Evolutionary conservation across 2,113 vertebrate genomes (phyloP).

Genomic region (Neogale vison): DNA sequence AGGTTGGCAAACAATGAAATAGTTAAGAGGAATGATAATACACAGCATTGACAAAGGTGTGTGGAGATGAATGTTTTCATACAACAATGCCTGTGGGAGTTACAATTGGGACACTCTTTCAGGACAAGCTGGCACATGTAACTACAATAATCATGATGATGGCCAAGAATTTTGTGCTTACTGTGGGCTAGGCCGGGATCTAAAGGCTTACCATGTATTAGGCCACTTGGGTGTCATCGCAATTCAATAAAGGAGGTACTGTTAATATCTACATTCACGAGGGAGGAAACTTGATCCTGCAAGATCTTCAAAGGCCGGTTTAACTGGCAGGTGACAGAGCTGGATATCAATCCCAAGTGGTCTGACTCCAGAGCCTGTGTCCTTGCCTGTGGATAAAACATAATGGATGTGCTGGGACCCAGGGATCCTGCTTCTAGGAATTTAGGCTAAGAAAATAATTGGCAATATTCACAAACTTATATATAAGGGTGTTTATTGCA

Average conservation of each 20-base stretch:
- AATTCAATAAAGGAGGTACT: background rate
- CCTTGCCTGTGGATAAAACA: background rate
- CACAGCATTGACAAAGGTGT: background rate
- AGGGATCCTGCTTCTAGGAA: conserved; percentile 23
- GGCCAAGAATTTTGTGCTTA: background rate
- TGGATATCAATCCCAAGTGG: background rate
- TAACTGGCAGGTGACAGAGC: background rate
- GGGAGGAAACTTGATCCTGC: background rate
- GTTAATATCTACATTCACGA: background rate
- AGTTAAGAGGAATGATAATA: conserved; percentile 33
- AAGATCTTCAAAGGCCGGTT: background rate
- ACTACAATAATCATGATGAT: background rate
- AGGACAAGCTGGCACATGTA: background rate
- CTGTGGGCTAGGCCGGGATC: background rate
- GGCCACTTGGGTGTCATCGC: background rate
- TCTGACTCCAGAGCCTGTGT: background rate
- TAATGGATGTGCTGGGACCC: background rate
- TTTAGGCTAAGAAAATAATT: background rate
- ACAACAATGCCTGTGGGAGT: conserved; percentile 53
- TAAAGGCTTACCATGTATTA: background rate
- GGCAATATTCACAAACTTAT: background rate
- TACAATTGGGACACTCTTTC: conserved; percentile 40
- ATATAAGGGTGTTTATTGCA: background rate
- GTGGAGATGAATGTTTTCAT: background rate
- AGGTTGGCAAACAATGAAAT: conserved; percentile 17